A percentile compares a stretch with the other conserved stretches of the same genome.
Conservation (phyloP, 2,113 vertebrate species). For the Alectura lathami region DNA sequence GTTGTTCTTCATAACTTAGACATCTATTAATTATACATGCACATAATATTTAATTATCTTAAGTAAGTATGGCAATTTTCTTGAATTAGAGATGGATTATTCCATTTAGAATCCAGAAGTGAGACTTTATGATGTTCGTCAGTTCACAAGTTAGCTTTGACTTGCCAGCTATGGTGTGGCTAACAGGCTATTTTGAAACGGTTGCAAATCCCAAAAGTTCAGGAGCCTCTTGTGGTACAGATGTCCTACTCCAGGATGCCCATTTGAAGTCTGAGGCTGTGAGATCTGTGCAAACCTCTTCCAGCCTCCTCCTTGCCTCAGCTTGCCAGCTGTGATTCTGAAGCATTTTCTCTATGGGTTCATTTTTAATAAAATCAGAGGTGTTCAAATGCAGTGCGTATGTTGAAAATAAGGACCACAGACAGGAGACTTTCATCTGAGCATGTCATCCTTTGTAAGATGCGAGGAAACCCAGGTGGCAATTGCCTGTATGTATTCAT, state of each 20-base stretch:
- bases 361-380: neutral
- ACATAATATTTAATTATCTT: conserved; percentile 38
- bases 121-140: conserved; percentile 10
- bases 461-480: neutral
- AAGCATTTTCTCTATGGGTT: neutral
- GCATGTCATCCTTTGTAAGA: neutral
- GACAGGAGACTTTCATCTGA: neutral
- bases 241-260: neutral
- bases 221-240: neutral
- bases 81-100: conserved; percentile 40
- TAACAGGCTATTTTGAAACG: neutral
- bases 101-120: neutral
- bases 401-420: neutral
- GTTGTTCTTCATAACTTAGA: conserved; percentile 27
- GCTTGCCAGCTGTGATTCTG: neutral
- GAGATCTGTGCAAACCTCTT: neutral
- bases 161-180: neutral
- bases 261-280: neutral
- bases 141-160: neutral
- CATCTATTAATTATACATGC: conserved; percentile 45
- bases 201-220: neutral
- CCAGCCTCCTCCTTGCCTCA: neutral
- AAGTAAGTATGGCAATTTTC: conserved; percentile 16
- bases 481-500: neutral
- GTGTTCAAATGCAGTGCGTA: neutral